Base-by-base conservation (phyloP, 2,113 vertebrate species). In the Panthera leo region DNA sequence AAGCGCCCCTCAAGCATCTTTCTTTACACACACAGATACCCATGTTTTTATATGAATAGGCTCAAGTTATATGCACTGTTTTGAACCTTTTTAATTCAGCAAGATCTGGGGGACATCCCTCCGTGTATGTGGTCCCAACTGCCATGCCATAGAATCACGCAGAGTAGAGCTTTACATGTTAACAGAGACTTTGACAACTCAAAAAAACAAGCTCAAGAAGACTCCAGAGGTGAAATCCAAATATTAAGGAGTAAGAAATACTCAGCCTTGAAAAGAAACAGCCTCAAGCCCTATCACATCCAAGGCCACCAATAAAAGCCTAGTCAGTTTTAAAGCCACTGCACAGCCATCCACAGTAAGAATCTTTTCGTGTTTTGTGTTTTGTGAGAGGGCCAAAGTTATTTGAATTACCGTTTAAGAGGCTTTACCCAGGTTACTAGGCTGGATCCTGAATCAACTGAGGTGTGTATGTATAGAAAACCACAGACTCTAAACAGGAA, bases 211-310 rank as follows among this genome's bases (percentile, higher is more conserved):
- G 36, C 71, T 70, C 25, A 23, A 85, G 83, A 85, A 51, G 65
- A 39, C 75, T 80, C 65, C 85, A 78, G 94, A 88, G 90, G 85
- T 71, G 95, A 88, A 91, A 94, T 73, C 18, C 88, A 94, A 91
- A 91, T 27, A 92, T 4, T 1, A 10, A 31, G 58, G 76, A 96
- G 80, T 71, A 85, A 78, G 71, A 89, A 71, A 39, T 39, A 51
- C 2, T 61, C 36, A 29, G 21, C 34, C 39, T 65, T 16, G 53
- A 67, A 75, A 75, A 79, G 68, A 16, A 89, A 55, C 9, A 6
- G 36, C 63, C 79, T 63, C 15, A 10, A 1, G 0, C 19, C 21
- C 45, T 58, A 34, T 91, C 68, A 18, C 34, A 63, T 18, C 19
- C 39, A 25, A 19, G 53, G 39, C 86, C 6, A 0, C 15, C 15